Base-by-base conservation (phyloP, 1,140 invertebrate genomes). In the Achroia grisella region DNA sequence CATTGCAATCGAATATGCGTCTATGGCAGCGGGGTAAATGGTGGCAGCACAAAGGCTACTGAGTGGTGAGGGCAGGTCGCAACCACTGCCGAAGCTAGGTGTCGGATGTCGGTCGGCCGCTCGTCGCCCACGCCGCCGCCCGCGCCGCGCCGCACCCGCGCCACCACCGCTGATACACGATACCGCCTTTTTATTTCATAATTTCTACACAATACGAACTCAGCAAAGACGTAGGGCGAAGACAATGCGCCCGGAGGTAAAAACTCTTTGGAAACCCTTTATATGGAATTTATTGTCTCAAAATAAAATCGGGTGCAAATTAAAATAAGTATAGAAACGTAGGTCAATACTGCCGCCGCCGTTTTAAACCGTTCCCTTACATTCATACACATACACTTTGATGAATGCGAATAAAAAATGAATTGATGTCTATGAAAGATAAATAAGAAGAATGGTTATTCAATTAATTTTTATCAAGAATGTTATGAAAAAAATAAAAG, bases 291-390 rank as follows among this genome's bases (percentile, higher is more conserved):
- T 73, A 83, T 83, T 81, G 79, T 83, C 73, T 81, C 74, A 76
- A 76, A 79, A 78, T 79, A 77, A 83, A 74, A 78, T 80, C 80
- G 80, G 80, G 80, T 84, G 80, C 77, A 84, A 84, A 84, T 81
- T 81, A 77, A 71, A 84, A 81, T 76, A 71, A 64, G 70, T 72
- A 67, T 62, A 63, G 59, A 63, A 64, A 55, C 50, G 36, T 62
- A 67, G 49, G 60, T 68, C 60, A 62, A 39, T 17, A 43, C 13
- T n/a, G 52, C 59, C 60, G 60, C 57, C 48, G 42, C 34, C 35
- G 44, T 44, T 65, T 61, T 58, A 50, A 55, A 36, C 44, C 44
- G 45, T 45, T 46, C 41, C 39, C 49, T 47, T 43, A 37, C 36
- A 47, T 62, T 57, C 42, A 52, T n/a, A n/a, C n/a, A n/a, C n/a